Evolutionary conservation across 2,888 invertebrate genomes (phyloP).

Genomic region (Caenorhabditis sp.): DNA sequence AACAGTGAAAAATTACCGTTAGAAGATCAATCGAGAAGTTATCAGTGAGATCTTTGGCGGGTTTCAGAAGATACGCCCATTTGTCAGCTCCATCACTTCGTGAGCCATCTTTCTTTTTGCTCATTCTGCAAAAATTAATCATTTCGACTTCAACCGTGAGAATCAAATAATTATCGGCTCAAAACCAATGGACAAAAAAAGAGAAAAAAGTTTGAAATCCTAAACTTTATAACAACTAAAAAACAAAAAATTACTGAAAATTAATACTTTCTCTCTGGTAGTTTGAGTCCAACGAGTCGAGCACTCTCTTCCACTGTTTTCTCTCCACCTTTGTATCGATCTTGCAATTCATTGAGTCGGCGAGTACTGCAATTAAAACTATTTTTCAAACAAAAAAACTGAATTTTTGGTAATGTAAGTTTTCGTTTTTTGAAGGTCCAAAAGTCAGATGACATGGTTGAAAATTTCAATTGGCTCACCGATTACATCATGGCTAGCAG

Average conservation of each 20-base stretch:
- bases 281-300: constrained; percentile 60
- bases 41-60: constrained; percentile 40
- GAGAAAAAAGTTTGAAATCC: neutral
- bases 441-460: too few species aligned
- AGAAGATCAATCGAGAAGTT: constrained; percentile 43
- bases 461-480: too few species aligned
- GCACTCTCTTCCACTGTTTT: constrained; percentile 63
- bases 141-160: too few species aligned
- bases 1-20: constrained; percentile 14
- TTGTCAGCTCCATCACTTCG: constrained; percentile 7
- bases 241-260: neutral
- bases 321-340: constrained; percentile 61
- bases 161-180: too few species aligned
- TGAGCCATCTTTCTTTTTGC: neutral
- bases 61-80: constrained; percentile 38
- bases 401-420: neutral
- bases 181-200: constrained; percentile 5
- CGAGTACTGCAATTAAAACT: constrained; percentile 55
- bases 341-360: constrained; percentile 57
- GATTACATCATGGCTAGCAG: too few species aligned
- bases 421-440: too few species aligned
- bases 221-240: neutral
- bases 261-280: constrained; percentile 50
- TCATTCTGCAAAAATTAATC: neutral
- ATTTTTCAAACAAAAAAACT: constrained; percentile 2